phyloP scores from a whole-genome alignment of 92 coral and sea anemone genomes.

The Heliopora coerulea region DNA sequence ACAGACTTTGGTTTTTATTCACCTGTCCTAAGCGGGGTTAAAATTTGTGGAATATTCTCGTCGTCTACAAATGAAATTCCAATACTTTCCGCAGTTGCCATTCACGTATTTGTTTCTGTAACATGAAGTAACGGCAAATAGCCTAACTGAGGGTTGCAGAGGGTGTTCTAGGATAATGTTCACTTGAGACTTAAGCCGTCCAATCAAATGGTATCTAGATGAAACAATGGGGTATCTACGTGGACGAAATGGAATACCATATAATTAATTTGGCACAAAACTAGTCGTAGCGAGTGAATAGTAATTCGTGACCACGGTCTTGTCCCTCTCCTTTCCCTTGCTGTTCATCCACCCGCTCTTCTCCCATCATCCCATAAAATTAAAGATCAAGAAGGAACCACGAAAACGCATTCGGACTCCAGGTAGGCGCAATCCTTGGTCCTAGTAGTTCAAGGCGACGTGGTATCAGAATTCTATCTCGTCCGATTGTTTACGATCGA shows the following conservation, averaged over 20 bases:
- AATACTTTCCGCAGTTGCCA: slow-evolving; percentile 19
- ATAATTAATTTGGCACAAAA: not conserved
- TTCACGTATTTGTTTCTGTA: too few species aligned
- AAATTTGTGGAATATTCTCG: not conserved
- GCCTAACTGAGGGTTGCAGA: too few species aligned
- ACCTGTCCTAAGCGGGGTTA: slow-evolving; percentile 27
- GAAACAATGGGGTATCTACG: not conserved
- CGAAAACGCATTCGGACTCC: not conserved
- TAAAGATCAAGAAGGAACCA: not conserved
- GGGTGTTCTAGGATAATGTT: not conserved
- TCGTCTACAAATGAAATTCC: slow-evolving; percentile 6
- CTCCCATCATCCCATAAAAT: not conserved
- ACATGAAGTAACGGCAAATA: too few species aligned
- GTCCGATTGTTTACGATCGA: too few species aligned
- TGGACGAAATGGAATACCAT: not conserved
- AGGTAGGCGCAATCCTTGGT: not conserved
- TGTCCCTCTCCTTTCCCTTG: slow-evolving; percentile 14
- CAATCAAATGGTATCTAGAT: not conserved
- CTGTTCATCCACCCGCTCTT: not conserved
- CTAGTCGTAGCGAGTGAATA: not conserved
- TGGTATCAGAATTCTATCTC: too few species aligned
- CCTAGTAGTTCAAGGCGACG: too few species aligned
- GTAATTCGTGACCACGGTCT: not conserved
- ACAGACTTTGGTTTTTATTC: not conserved
- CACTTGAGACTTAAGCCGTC: not conserved